These are phyloP conservation scores for Dicranocentrus wangi DNA, from an alignment of 2,888 invertebrate species.

Conservation along the genomic window DNA sequence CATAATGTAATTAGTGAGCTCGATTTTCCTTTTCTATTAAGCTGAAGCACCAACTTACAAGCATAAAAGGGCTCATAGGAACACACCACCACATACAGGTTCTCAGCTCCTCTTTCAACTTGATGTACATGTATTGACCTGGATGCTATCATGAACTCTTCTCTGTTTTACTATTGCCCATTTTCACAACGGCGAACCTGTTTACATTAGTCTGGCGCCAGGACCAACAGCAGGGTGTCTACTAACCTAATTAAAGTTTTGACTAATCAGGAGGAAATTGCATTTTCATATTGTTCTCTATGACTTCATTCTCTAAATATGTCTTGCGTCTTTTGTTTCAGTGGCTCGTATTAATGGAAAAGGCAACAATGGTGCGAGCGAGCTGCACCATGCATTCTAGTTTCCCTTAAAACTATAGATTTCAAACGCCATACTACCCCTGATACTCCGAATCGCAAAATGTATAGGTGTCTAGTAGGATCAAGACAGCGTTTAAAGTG, in stretches of 20 bases:
- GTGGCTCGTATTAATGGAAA: too few species aligned
- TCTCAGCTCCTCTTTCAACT: too few species aligned
- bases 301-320: too few species aligned
- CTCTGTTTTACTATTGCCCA: too few species aligned
- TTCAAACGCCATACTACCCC: too few species aligned
- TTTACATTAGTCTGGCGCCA: constrained; percentile 1
- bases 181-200: neutral
- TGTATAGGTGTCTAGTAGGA: neutral
- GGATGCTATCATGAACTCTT: too few species aligned
- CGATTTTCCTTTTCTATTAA: constrained; percentile 34
- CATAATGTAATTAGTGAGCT: constrained; percentile 53
- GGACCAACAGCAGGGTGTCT: neutral
- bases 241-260: constrained; percentile 22
- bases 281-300: constrained; percentile 1
- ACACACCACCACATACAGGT: neutral
- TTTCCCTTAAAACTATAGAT: too few species aligned
- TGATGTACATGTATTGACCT: neutral
- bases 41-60: neutral
- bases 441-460: too few species aligned
- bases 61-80: neutral
- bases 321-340: too few species aligned
- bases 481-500: too few species aligned
- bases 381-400: too few species aligned
- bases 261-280: constrained; percentile 17
- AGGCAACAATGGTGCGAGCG: too few species aligned